These are phyloP conservation scores for Erannis defoliaria DNA, from an alignment of 2,888 invertebrate genomes.

Conservation along the genomic window DNA sequence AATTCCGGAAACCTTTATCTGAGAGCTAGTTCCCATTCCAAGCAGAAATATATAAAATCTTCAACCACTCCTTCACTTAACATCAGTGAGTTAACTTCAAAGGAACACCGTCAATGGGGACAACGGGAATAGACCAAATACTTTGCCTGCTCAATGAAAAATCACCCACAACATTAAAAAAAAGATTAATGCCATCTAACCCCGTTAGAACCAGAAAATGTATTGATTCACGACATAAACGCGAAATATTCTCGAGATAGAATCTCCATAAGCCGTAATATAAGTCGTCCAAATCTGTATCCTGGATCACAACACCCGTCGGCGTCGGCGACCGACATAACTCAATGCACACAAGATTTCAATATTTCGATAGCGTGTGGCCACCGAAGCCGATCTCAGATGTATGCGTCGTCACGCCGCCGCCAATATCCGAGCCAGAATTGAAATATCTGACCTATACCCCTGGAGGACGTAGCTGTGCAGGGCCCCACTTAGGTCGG, in stretches of 20 bases:
- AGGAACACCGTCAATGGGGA: too few relatives aligned
- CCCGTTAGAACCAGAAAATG: too few relatives aligned
- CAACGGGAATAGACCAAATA: too few relatives aligned
- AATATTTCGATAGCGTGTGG: slow-evolving; percentile 78
- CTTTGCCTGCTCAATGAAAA: too few relatives aligned
- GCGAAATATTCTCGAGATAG: slow-evolving; percentile 21
- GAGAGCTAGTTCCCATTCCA: too few relatives aligned
- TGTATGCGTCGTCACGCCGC: slow-evolving; percentile 82
- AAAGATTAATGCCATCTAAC: too few relatives aligned
- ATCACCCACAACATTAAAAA: too few relatives aligned
- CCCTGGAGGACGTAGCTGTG: slow-evolving; percentile 40
- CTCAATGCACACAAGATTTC: slow-evolving; percentile 74
- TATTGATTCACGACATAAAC: neutral
- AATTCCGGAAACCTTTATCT: too few relatives aligned
- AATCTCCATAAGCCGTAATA: slow-evolving; percentile 35
- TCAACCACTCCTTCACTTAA: too few relatives aligned
- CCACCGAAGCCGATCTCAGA: slow-evolving; percentile 69
- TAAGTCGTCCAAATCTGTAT: slow-evolving; percentile 46
- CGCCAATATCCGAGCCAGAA: slow-evolving; percentile 84
- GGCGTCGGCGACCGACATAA: slow-evolving; percentile 63
- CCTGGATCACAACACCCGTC: slow-evolving; percentile 55
- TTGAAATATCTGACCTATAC: slow-evolving; percentile 84
- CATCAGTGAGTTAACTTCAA: too few relatives aligned
- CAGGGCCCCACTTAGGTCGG: slow-evolving; percentile 22
- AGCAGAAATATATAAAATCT: too few relatives aligned